Evolutionary conservation across 2,888 invertebrate species (phyloP).

Genomic region (Agrilus cyanescens): DNA sequence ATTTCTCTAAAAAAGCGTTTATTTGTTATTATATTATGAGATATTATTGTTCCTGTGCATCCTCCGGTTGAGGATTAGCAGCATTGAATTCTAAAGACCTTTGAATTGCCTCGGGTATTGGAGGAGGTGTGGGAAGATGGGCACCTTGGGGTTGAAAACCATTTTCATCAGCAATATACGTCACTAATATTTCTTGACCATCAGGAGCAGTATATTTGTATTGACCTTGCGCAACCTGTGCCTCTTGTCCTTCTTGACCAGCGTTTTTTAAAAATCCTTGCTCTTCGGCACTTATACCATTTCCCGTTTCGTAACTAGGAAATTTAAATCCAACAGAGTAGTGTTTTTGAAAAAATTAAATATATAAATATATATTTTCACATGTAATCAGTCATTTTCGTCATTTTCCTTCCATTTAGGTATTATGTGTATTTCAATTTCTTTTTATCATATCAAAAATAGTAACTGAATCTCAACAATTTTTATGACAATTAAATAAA

Average conservation of each 20-base stretch:
- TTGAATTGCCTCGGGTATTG: slow-evolving; percentile 57
- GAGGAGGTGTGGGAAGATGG: slow-evolving; percentile 53
- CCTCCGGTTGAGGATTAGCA: slow-evolving; percentile 45
- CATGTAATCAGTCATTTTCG: slow-evolving; percentile 2
- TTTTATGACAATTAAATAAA: too few relatives aligned
- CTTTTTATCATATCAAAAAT: too few relatives aligned
- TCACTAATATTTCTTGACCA: slow-evolving; percentile 38
- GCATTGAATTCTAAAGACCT: slow-evolving; percentile 54
- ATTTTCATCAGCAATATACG: slow-evolving; percentile 58
- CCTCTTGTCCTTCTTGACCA: slow-evolving; percentile 40
- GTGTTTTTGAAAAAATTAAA: neutral
- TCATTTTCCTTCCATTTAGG: slow-evolving; percentile 7
- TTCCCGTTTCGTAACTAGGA: slow-evolving; percentile 45
- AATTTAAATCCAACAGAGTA: slow-evolving; percentile 5
- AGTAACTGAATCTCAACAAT: too few relatives aligned
- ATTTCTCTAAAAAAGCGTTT: too few relatives aligned
- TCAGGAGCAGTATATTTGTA: slow-evolving; percentile 49
- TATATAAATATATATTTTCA: slow-evolving; percentile 1
- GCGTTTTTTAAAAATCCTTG: slow-evolving; percentile 46
- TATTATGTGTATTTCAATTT: too few relatives aligned
- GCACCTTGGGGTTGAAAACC: slow-evolving; percentile 54
- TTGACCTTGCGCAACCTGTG: slow-evolving; percentile 43
- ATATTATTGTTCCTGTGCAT: slow-evolving; percentile 10
- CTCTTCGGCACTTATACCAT: slow-evolving; percentile 46
- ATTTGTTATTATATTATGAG: too few relatives aligned